Evolutionary conservation across 2,888 invertebrate species (phyloP).

Genomic region (Dryobotodes eremita): DNA sequence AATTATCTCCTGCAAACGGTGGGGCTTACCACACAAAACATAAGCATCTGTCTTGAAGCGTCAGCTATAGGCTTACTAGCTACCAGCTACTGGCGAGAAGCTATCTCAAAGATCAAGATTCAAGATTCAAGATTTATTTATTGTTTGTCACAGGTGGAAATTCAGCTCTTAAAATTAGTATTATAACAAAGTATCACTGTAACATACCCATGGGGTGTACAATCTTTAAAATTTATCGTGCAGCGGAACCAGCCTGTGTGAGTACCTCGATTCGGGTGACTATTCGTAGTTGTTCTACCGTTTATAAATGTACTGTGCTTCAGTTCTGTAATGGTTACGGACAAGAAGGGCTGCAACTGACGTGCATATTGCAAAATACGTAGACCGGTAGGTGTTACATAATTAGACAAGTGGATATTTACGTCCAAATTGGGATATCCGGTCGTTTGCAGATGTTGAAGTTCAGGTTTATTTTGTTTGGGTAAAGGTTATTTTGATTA

Average conservation of each 20-base stretch:
- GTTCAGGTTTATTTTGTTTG: slow-evolving; percentile 25
- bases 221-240: no score
- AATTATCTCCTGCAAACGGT: no score
- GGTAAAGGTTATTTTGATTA: background rate
- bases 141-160: no score
- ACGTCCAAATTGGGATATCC: slow-evolving; percentile 4
- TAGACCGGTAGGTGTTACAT: slow-evolving; percentile 19
- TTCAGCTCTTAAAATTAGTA: no score
- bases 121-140: no score
- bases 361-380: slow-evolving; percentile 46
- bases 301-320: background rate
- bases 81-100: background rate
- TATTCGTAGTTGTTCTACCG: slow-evolving; percentile 2
- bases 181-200: no score
- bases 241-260: background rate
- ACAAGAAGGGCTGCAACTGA: slow-evolving; percentile 54
- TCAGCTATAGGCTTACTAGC: background rate
- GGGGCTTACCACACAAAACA: background rate
- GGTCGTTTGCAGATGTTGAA: slow-evolving; percentile 16
- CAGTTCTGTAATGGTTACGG: slow-evolving; percentile 40
- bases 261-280: background rate
- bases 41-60: background rate
- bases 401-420: slow-evolving; percentile 45
- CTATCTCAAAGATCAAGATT: background rate
- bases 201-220: no score